A percentile compares a stretch with the other conserved stretches of the same genome.
These are phyloP conservation scores for Scylla paramamosain DNA, from an alignment of 1,140 invertebrate species.

Conservation along the genomic window DNA sequence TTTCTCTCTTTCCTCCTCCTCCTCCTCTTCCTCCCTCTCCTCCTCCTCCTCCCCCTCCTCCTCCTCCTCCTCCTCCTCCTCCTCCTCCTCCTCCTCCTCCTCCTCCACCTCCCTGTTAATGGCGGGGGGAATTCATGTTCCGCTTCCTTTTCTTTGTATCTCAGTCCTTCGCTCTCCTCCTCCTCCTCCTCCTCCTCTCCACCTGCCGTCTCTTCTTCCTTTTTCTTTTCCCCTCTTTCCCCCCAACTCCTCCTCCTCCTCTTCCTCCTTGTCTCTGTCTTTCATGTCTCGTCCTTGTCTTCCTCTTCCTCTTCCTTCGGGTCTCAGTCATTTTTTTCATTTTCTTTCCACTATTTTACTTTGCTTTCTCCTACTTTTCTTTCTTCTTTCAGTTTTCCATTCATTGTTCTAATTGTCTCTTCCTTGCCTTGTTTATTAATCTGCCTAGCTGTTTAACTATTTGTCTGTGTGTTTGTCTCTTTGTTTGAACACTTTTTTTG, in stretches of 20 bases:
- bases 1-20: not conserved
- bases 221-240: not conserved
- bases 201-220: not conserved
- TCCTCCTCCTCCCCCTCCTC: no score
- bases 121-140: constrained; percentile 1
- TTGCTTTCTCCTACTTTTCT: not conserved
- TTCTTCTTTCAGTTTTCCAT: not conserved
- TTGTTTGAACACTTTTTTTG: not conserved
- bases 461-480: not conserved
- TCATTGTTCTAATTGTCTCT: not conserved
- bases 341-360: not conserved
- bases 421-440: not conserved
- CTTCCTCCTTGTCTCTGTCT: not conserved
- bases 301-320: not conserved
- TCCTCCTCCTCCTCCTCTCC: no score
- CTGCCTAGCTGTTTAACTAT: no score
- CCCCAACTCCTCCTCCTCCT: not conserved
- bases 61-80: not conserved
- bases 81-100: no score
- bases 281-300: not conserved
- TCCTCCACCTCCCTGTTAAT: not conserved
- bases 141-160: constrained; percentile 1
- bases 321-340: not conserved
- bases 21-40: no score
- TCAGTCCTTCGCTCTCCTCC: not conserved